Percentiles rank a stretch among this genome's conserved stretches.
Conservation (phyloP, 2,113 vertebrate genomes). For the Eolophus roseicapilla region DNA sequence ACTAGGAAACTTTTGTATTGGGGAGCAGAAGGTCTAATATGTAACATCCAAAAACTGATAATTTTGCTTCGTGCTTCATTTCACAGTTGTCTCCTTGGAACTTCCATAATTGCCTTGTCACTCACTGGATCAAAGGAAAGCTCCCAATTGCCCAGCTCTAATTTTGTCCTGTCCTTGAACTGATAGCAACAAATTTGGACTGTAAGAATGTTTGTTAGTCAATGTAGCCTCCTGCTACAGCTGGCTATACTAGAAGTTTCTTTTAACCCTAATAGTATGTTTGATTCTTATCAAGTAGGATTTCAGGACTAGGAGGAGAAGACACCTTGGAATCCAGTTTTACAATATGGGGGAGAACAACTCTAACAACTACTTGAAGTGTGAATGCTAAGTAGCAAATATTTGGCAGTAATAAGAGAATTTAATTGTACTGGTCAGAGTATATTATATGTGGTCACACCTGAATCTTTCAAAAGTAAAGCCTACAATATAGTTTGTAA, state of each 20-base stretch:
- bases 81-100: background rate
- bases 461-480: background rate
- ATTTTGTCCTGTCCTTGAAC: background rate
- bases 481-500: slow-evolving; percentile 1
- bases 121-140: background rate
- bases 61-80: background rate
- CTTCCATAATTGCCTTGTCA: background rate
- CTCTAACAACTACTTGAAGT: background rate
- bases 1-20: no score
- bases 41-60: background rate
- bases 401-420: background rate
- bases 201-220: background rate
- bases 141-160: background rate
- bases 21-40: background rate
- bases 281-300: background rate
- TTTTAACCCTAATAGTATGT: background rate
- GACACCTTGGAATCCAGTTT: background rate
- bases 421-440: background rate
- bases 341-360: background rate
- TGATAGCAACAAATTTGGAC: background rate
- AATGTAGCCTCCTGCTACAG: background rate
- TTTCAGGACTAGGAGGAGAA: background rate
- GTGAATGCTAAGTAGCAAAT: background rate
- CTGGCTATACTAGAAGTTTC: background rate
- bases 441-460: background rate